phyloP scores from a whole-genome alignment of 1,140 invertebrate genomes.

The Centruroides sculpturatus region DNA sequence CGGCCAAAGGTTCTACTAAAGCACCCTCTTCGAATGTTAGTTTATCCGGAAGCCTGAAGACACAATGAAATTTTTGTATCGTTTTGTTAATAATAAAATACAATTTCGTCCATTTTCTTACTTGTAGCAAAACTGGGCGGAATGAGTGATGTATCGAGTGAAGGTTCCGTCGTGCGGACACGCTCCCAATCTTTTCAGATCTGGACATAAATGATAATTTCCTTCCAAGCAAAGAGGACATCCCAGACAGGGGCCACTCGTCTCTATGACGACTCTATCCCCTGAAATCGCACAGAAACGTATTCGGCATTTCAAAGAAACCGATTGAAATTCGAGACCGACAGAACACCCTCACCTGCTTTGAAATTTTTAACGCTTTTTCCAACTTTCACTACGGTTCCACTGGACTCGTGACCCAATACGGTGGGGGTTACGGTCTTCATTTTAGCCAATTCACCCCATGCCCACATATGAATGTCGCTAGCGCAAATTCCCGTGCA shows the following conservation, averaged over 20 bases:
- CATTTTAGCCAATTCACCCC: conserved; percentile 70
- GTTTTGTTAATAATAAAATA: too few species aligned
- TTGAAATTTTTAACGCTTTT: conserved; percentile 46
- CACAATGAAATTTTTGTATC: not conserved
- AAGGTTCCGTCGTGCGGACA: conserved; percentile 20
- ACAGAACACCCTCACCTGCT: not conserved
- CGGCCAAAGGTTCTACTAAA: conserved; percentile 77
- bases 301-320: too few species aligned
- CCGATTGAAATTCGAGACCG: too few species aligned
- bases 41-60: conserved; percentile 64
- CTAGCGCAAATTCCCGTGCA: conserved; percentile 91
- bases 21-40: conserved; percentile 88
- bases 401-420: conserved; percentile 75
- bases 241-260: not conserved
- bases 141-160: conserved; percentile 4
- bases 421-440: conserved; percentile 69
- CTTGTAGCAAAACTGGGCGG: conserved; percentile 10
- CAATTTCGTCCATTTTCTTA: not conserved
- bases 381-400: conserved; percentile 52
- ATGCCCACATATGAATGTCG: conserved; percentile 76
- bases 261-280: not conserved
- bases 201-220: not conserved
- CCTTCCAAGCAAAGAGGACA: not conserved
- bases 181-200: not conserved
- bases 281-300: conserved; percentile 22